These are phyloP conservation scores for Cyprinus carpio DNA, from an alignment of 2,113 vertebrate species.

Conservation along the genomic window DNA sequence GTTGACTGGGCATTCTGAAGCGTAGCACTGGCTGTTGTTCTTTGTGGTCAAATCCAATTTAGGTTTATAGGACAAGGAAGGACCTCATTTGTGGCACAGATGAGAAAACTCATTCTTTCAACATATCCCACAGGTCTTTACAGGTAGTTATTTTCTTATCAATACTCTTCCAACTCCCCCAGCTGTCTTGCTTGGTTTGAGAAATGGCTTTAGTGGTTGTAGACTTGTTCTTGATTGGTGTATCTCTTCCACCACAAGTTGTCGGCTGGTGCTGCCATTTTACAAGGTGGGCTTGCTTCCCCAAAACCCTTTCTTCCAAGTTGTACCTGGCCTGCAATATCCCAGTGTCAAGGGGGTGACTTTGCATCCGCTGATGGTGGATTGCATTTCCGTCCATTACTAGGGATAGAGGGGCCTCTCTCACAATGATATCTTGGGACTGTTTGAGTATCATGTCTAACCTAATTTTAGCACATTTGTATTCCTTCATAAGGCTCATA, in stretches of 20 bases:
- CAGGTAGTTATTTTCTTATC: not conserved
- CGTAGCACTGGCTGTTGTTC: no score
- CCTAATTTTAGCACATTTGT: not conserved
- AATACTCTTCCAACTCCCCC: not conserved
- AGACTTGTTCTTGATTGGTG: not conserved
- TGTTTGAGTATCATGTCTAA: not conserved
- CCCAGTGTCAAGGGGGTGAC: not conserved
- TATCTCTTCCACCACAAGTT: not conserved
- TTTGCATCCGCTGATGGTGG: not conserved
- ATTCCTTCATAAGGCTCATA: not conserved
- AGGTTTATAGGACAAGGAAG: not conserved
- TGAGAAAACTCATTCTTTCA: not conserved
- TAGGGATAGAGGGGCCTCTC: not conserved
- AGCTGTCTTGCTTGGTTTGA: not conserved
- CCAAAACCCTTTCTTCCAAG: not conserved
- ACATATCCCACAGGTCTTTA: not conserved
- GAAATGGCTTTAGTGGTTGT: not conserved
- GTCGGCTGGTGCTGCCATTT: not conserved
- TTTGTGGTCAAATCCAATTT: no score
- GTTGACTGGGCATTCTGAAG: no score
- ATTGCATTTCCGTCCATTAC: not conserved
- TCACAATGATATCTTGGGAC: not conserved
- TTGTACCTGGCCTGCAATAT: not conserved
- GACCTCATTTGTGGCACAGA: no score
- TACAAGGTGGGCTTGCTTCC: not conserved